Percentiles rank a stretch among this genome's conserved stretches.
Conservation (phyloP, 2,113 vertebrate species). For the Bombycilla garrulus region DNA sequence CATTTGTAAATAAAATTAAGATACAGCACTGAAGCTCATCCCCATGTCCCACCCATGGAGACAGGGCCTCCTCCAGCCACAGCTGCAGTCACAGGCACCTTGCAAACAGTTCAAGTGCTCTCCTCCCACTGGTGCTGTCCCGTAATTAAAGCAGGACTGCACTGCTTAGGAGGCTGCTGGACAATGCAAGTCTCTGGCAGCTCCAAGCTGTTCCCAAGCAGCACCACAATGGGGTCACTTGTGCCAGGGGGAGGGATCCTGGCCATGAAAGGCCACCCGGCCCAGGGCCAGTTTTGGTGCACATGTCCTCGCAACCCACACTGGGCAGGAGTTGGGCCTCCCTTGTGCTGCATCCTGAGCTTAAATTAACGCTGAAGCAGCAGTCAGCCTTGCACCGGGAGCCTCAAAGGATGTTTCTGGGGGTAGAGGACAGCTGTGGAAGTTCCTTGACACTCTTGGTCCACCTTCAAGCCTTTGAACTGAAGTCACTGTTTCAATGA, state of each 20-base stretch:
- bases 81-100: background rate
- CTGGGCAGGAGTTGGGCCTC: accelerated
- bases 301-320: background rate
- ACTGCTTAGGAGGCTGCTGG: background rate
- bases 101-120: background rate
- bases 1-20: background rate
- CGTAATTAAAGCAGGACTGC: background rate
- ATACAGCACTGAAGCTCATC: background rate
- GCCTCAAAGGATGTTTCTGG: background rate
- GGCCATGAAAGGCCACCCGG: background rate
- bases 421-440: background rate
- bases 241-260: accelerated
- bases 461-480: background rate
- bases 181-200: accelerated
- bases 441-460: background rate
- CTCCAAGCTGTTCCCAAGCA: background rate
- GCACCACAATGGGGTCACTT: accelerated
- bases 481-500: background rate
- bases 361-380: background rate
- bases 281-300: background rate
- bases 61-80: background rate
- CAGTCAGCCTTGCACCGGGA: background rate
- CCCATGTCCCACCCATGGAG: accelerated
- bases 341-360: no score
- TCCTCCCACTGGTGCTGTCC: background rate